Base-by-base conservation (phyloP, 2,113 vertebrate genomes). In the Talpa occidentalis region DNA sequence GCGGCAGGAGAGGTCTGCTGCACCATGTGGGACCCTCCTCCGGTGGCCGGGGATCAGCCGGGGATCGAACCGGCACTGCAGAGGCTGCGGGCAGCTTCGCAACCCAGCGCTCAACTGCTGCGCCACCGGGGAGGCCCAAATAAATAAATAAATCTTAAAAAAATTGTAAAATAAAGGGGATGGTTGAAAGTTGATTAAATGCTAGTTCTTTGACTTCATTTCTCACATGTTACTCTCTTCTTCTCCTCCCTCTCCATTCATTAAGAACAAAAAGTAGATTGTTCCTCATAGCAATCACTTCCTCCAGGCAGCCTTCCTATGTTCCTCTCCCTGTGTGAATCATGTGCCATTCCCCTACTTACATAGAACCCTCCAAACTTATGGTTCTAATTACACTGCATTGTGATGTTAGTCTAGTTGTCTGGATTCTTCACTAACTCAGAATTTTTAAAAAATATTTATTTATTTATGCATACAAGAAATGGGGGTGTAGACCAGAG, bases 141-240 rank as follows among this genome's bases (percentile, higher is more conserved):
- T 44, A 44, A 44, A 44, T 44, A 44, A 44, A 44, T 5, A 44
- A 44, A 44, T 44, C 44, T 44, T 44, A 6, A 6, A 6, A 44
- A 44, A 44, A 44, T 44, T 6, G 10, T 44, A 44, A 44, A 44
- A 44, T 44, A 44, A 44, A 44, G 44, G 10, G 49, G 19, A 17
- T 7, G 15, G 35, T 22, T 70, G 69, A 78, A 74, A 24, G 22
- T 19, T 60, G 37, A 40, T 44, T 24, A 32, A 82, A 77, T 35
- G 17, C 42, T 93, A 60, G 16, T 24, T 91, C 47, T 95, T 85
- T 92, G 35, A 70, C 22, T 88, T 94, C 24, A 49, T 52, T 96
- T 91, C 49, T 73, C 22, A 52, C 1, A n/a, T 8, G 81, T 54
- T 10, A 8, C 6, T 17, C 30, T 10, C 42, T 37, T 56, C 37